Conservation (phyloP, 2,888 invertebrate genomes). For the Strigamia maritima region DNA sequence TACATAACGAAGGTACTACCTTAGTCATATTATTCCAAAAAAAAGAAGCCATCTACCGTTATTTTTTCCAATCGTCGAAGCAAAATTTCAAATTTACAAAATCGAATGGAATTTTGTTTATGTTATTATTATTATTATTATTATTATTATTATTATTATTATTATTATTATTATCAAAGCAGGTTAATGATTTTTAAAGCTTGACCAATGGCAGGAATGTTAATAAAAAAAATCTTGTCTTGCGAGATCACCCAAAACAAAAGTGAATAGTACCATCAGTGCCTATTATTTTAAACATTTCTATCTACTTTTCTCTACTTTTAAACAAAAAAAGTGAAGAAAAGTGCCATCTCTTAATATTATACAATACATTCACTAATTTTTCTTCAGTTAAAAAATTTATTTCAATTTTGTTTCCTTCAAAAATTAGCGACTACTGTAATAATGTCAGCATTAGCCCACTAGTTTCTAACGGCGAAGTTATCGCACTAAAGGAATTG, state of each 20-base stretch:
- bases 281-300: not conserved
- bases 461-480: not conserved
- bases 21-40: not conserved
- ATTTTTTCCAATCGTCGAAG: not conserved
- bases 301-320: not conserved
- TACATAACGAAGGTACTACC: not conserved
- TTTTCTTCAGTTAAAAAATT: not conserved
- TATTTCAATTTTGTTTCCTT: too few species aligned
- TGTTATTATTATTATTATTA: too few species aligned
- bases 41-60: too few species aligned
- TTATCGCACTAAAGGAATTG: not conserved
- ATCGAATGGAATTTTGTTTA: not conserved
- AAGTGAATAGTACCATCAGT: slow-evolving; percentile 11
- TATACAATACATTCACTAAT: not conserved
- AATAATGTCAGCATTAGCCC: not conserved
- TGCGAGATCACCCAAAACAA: slow-evolving; percentile 1
- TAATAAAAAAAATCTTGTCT: not conserved
- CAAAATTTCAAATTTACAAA: not conserved
- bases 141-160: too few species aligned
- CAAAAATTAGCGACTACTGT: not conserved
- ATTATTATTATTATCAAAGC: not conserved
- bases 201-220: slow-evolving; percentile 19
- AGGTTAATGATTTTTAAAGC: not conserved
- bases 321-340: not conserved
- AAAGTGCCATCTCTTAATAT: not conserved